These are phyloP conservation scores for Trematocara variabile DNA, from an alignment of 2,113 vertebrate genomes.

Conservation along the genomic window DNA sequence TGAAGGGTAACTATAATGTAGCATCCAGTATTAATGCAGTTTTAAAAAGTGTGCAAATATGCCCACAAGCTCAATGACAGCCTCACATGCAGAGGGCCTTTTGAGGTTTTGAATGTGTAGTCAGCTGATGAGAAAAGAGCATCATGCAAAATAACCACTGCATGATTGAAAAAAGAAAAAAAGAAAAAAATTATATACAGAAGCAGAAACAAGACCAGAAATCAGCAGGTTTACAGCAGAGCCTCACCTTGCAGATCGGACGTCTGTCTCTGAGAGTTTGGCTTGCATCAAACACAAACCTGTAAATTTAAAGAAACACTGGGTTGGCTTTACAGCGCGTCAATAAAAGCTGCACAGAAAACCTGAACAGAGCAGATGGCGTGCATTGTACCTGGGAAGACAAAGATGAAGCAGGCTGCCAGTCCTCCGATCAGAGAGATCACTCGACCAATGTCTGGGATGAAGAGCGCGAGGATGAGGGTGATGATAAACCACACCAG, in stretches of 20 bases:
- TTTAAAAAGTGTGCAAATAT: not conserved
- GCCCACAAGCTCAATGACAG: not conserved
- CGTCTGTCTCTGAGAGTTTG: conserved; percentile 90
- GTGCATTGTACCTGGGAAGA: conserved; percentile 84
- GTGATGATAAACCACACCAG: conserved; percentile 88
- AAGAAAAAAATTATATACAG: not conserved
- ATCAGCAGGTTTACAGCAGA: not conserved
- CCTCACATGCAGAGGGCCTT: not conserved
- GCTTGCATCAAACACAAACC: conserved; percentile 88
- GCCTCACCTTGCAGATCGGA: conserved; percentile 81
- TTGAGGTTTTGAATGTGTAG: not conserved
- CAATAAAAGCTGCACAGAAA: not conserved
- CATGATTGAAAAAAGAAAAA: not conserved
- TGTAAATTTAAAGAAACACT: not conserved
- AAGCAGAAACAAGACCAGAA: not conserved
- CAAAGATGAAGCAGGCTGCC: conserved; percentile 94
- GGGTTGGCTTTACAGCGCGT: not conserved
- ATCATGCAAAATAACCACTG: not conserved
- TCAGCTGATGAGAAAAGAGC: not conserved
- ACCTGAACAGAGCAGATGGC: not conserved
- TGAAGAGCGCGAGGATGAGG: conserved; percentile 91
- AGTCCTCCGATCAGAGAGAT: conserved; percentile 93
- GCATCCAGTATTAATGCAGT: not conserved
- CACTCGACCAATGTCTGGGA: conserved; percentile 92
- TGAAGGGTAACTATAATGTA: not conserved